Base-by-base conservation (phyloP, 2,888 invertebrate species). In the Chydorus sphaericus region DNA sequence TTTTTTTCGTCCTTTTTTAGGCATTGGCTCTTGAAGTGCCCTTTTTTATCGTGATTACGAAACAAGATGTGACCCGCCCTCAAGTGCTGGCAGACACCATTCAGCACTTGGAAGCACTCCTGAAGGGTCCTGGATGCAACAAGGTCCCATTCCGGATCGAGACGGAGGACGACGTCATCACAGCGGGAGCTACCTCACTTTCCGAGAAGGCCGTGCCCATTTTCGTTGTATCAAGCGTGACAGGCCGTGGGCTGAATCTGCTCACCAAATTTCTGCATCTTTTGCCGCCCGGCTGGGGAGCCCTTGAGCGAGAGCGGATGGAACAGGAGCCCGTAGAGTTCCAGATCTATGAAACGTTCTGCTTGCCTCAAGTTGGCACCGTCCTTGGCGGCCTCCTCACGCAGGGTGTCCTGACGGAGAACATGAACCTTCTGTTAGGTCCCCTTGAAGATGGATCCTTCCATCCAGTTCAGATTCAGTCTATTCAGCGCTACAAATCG, bases 331-430 rank as follows among this genome's bases (percentile, higher is more conserved):
- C 79, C 1, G 80, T 83, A 61, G 85, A 85, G 66, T 93, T 93
- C 69, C 89, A 94, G 75, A 85, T 97, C 44, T 96, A 97, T 68
- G 94, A 94, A 72, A 88, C 87, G 11, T 90, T 91, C 62, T 80
- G 83, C 66, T 86, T 89, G 16, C 83, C 83, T 0, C 86, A 85
- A 62, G 77, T 83, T 1, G 86, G 86, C 0, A 84, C 85, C 8
- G 85, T 92, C 28, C 79, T 91, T 1, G 91, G 90, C 1, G 92
- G 92, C 0, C 71, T 92, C 8, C 69, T 93, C 48, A 81, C 82
- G 0, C 83, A 85, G 65, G 97, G 97, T 0, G 80, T 84, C 23
- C 78, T 97, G 36, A 80, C 79, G 28, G 92, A 94, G 68, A 88
- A 88, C 18, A 74, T 76, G 55, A 63, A 65, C 6, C 66, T 77